A percentile compares a stretch with the other conserved stretches of the same genome.
These are phyloP conservation scores for Cecidostiba fungosa DNA, from an alignment of 2,888 invertebrate genomes.

Conservation along the genomic window DNA sequence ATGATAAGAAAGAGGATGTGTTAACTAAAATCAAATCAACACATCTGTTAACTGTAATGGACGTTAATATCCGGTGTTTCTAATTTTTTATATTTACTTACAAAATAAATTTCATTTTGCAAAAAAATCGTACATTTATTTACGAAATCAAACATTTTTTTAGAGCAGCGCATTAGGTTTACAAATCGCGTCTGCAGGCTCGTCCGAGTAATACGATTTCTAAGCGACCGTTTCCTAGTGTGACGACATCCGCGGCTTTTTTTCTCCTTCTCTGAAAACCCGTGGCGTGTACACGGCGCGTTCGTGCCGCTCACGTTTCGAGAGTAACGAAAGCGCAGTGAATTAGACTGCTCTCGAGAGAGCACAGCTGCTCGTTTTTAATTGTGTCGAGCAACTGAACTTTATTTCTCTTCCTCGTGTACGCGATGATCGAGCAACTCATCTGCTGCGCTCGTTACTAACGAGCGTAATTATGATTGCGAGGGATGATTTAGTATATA, in stretches of 20 bases:
- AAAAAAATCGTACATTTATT: too few species aligned
- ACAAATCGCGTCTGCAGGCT: constrained; percentile 46
- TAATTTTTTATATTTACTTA: too few species aligned
- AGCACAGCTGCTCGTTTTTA: constrained; percentile 30
- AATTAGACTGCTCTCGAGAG: neutral
- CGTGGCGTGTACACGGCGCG: neutral
- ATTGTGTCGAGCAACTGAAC: constrained; percentile 32
- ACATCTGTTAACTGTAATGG: too few species aligned
- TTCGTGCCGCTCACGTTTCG: constrained; percentile 21
- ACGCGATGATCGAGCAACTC: constrained; percentile 35
- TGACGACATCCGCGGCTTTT: constrained; percentile 68
- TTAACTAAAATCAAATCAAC: too few species aligned
- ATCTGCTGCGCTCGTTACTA: neutral
- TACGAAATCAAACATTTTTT: neutral
- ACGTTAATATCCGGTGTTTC: too few species aligned
- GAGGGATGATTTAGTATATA: constrained; percentile 19
- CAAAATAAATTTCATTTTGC: neutral
- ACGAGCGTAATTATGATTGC: constrained; percentile 18
- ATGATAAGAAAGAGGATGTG: too few species aligned
- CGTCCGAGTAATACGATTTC: constrained; percentile 65
- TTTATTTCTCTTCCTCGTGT: neutral
- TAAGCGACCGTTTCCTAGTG: constrained; percentile 70
- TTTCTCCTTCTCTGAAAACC: constrained; percentile 21
- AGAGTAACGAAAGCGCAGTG: constrained; percentile 40
- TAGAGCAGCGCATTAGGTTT: constrained; percentile 6